phyloP scores from a whole-genome alignment of 37 sponge, comb jelly and placozoan genomes.

The Haliclona indistincta region DNA sequence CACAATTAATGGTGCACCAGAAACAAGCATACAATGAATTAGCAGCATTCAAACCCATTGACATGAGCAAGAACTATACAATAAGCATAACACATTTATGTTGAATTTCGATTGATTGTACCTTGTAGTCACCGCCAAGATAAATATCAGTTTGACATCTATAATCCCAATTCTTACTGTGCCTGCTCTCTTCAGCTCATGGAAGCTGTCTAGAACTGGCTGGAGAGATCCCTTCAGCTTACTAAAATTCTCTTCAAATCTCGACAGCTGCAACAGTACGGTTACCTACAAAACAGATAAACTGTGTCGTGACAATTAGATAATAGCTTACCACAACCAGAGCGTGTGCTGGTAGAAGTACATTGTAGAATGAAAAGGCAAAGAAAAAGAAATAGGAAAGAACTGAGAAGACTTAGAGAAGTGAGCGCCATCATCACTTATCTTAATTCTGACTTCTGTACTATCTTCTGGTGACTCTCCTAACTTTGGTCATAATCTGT shows the following conservation, averaged over 20 bases:
- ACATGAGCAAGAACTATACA: neutral
- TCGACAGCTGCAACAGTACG: neutral
- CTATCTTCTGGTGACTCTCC: no score
- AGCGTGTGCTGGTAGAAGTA: no score
- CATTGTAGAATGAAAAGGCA: no score
- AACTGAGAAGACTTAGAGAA: no score
- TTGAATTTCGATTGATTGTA: neutral
- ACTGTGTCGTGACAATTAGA: no score
- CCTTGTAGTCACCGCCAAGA: constrained; percentile 13
- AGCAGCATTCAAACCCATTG: constrained; percentile 7
- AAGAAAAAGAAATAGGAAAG: no score
- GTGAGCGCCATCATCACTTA: no score
- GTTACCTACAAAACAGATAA: no score
- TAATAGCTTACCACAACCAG: no score
- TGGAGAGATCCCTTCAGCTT: neutral
- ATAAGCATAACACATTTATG: neutral
- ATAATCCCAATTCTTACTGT: neutral
- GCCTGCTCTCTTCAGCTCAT: neutral
- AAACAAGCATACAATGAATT: constrained; percentile 1
- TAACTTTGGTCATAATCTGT: no score
- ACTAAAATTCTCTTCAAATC: neutral
- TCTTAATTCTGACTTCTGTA: no score
- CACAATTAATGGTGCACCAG: neutral
- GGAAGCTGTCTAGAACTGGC: neutral
- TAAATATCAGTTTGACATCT: neutral